Percentiles rank a stretch among this genome's conserved stretches.
These are phyloP conservation scores for Clarias batrachus DNA, from an alignment of 2,113 vertebrate species.

Conservation along the genomic window DNA sequence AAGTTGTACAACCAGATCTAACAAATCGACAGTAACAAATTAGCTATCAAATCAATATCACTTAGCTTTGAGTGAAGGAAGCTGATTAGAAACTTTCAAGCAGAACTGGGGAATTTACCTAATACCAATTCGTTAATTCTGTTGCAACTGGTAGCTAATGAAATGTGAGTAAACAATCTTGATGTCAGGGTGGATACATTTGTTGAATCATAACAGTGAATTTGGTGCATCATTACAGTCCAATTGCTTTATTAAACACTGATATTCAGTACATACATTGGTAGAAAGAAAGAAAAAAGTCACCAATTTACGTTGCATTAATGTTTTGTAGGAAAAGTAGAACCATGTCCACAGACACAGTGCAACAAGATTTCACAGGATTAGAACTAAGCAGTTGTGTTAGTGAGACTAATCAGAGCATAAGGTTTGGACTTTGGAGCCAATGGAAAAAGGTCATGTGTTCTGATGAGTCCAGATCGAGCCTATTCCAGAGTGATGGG, in stretches of 20 bases:
- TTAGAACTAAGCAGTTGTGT: too few relatives aligned
- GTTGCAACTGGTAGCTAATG: background rate
- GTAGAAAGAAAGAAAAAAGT: too few relatives aligned
- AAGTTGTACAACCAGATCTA: background rate
- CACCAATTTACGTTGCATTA: too few relatives aligned
- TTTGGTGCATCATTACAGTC: background rate
- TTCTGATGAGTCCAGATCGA: too few relatives aligned
- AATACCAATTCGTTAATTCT: background rate
- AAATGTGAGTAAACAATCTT: background rate
- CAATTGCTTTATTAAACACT: background rate
- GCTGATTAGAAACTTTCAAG: background rate
- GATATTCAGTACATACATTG: background rate
- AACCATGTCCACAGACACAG: too few relatives aligned
- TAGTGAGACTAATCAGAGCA: too few relatives aligned
- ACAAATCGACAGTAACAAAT: background rate
- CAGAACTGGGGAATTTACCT: background rate
- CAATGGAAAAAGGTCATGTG: too few relatives aligned
- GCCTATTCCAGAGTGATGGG: too few relatives aligned
- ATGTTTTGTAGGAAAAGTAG: too few relatives aligned
- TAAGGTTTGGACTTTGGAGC: too few relatives aligned
- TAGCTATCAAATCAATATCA: background rate
- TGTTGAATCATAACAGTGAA: background rate
- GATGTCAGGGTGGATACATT: background rate
- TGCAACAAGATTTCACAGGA: too few relatives aligned
- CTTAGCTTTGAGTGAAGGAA: background rate